Conservation (phyloP, 2,888 invertebrate genomes). For the Busseola fusca region DNA sequence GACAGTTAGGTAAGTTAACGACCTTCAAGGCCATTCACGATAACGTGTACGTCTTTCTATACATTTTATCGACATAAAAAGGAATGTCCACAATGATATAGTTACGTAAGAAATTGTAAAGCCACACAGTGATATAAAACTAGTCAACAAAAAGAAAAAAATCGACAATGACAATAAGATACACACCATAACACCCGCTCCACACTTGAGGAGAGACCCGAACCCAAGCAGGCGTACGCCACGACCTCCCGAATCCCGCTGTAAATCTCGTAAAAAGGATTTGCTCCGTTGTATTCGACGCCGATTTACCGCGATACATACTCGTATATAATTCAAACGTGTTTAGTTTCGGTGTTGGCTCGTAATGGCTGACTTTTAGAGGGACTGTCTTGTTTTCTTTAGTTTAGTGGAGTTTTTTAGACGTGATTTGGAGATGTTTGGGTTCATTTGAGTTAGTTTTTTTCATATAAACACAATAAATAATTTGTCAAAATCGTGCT, state of each 20-base stretch:
- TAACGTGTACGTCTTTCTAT: too few species aligned
- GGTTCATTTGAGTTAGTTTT: neutral
- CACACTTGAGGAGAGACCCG: conserved; percentile 9
- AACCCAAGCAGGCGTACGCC: conserved; percentile 75
- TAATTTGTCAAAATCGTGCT: too few species aligned
- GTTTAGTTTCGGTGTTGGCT: conserved; percentile 46
- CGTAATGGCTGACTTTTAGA: conserved; percentile 42
- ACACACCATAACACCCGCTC: conserved; percentile 5
- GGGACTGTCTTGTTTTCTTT: conserved; percentile 10
- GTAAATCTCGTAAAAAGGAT: conserved; percentile 88
- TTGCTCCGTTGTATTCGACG: conserved; percentile 80
- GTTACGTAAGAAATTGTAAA: neutral
- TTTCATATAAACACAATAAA: neutral
- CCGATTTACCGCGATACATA: conserved; percentile 82
- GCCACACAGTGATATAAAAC: neutral
- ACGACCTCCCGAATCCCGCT: conserved; percentile 77
- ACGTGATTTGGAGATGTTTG: conserved; percentile 12
- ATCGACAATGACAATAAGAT: neutral
- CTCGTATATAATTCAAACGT: conserved; percentile 70
- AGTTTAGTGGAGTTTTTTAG: conserved; percentile 5
- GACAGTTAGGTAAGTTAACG: too few species aligned
- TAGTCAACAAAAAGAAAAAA: neutral
- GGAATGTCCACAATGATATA: neutral
- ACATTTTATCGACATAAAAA: too few species aligned
- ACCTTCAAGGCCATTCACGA: too few species aligned